A percentile compares a stretch with the other conserved stretches of the same genome.
phyloP scores from a whole-genome alignment of 2,797 vertebrate species.

The Falco novaeseelandiae region DNA sequence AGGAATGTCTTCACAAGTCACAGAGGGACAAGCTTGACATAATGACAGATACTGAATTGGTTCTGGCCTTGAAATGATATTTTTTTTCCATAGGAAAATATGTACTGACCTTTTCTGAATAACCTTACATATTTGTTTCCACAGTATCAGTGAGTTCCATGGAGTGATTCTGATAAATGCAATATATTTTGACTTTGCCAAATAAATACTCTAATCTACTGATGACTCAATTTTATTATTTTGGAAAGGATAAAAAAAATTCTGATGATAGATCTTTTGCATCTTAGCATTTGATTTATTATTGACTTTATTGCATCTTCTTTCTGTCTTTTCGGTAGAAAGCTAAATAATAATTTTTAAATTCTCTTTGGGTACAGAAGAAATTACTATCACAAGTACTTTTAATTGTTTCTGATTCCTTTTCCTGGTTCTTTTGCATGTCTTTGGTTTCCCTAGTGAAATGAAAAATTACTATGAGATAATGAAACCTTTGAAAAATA shows the following conservation, averaged over 20 bases:
- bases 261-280: neutral
- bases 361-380: neutral
- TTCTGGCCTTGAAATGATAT: neutral
- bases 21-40: neutral
- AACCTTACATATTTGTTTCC: neutral
- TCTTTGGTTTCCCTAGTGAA: neutral
- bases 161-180: neutral
- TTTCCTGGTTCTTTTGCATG: neutral
- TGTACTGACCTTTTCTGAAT: neutral
- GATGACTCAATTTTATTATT: neutral
- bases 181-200: neutral
- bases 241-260: neutral
- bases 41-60: neutral
- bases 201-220: neutral
- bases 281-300: neutral
- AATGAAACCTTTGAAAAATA: conserved; percentile 12
- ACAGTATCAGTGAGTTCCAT: neutral
- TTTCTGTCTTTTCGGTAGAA: neutral
- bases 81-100: neutral
- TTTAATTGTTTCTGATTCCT: neutral
- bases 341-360: neutral
- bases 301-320: neutral
- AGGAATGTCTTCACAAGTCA: neutral
- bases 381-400: neutral
- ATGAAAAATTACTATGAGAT: neutral